Conservation (phyloP, 2,113 vertebrate genomes). For the Sorex fumeus region DNA sequence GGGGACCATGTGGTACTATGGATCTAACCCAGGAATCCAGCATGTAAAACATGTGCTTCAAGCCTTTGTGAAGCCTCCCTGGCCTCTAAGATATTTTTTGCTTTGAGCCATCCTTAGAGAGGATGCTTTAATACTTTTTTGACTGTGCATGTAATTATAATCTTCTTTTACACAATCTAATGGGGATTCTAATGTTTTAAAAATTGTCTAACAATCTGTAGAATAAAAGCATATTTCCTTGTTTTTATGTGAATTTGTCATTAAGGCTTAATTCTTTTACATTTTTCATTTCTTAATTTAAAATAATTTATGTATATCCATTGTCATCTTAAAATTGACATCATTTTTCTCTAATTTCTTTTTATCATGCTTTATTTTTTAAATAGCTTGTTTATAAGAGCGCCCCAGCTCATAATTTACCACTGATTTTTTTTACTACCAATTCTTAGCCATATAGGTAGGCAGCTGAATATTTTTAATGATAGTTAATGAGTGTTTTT, state of each 20-base stretch:
- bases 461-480: not conserved
- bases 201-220: not conserved
- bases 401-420: not conserved
- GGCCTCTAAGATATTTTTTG: slow-evolving; percentile 13
- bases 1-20: too few species aligned
- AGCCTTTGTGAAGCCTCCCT: too few species aligned
- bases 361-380: slow-evolving; percentile 23
- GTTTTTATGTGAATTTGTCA: not conserved
- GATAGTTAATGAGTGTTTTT: not conserved
- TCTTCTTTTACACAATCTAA: not conserved
- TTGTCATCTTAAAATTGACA: not conserved
- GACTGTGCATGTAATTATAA: not conserved
- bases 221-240: not conserved
- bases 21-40: too few species aligned
- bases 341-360: slow-evolving; percentile 20
- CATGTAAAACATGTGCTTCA: too few species aligned
- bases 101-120: not conserved
- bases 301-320: not conserved
- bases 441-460: not conserved
- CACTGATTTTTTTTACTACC: not conserved
- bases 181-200: not conserved
- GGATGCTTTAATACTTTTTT: not conserved
- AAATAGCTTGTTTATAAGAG: not conserved
- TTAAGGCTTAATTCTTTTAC: not conserved
- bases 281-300: not conserved